A percentile compares a stretch with the other conserved stretches of the same genome.
These are phyloP conservation scores for Tenthredo scrophulariae DNA, from an alignment of 2,888 invertebrate genomes.

Conservation along the genomic window DNA sequence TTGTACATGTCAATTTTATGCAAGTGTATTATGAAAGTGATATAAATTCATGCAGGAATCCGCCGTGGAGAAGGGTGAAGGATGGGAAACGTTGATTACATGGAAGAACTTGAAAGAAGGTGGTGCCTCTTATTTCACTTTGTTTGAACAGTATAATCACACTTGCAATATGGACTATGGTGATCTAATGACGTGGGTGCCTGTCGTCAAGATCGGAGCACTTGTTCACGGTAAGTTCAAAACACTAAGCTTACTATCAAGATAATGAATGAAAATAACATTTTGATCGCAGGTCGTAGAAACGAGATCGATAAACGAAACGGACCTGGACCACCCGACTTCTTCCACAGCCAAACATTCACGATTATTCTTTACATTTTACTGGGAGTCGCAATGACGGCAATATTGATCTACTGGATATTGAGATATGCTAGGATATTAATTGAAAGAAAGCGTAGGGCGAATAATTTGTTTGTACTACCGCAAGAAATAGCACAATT, in stretches of 20 bases:
- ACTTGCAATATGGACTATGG: background rate
- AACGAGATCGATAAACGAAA: background rate
- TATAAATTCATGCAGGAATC: background rate
- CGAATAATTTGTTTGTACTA: background rate
- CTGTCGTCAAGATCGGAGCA: background rate
- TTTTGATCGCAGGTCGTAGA: background rate
- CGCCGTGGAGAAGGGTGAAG: background rate
- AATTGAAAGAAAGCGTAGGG: background rate
- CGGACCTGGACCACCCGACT: background rate
- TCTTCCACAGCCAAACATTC: background rate
- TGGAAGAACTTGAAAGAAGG: conserved; percentile 2
- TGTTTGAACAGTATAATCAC: background rate
- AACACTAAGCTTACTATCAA: background rate
- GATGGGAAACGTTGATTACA: background rate
- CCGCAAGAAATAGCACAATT: background rate
- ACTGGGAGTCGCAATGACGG: background rate
- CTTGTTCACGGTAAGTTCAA: conserved; percentile 12
- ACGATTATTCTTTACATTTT: background rate
- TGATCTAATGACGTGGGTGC: background rate
- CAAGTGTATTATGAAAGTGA: background rate
- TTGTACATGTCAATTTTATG: background rate
- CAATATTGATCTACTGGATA: conserved; percentile 21
- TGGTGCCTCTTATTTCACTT: background rate
- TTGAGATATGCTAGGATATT: background rate
- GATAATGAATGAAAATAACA: background rate